These are phyloP conservation scores for Drosophila picticornis DNA, from an alignment of 2,888 invertebrate species.

Conservation along the genomic window DNA sequence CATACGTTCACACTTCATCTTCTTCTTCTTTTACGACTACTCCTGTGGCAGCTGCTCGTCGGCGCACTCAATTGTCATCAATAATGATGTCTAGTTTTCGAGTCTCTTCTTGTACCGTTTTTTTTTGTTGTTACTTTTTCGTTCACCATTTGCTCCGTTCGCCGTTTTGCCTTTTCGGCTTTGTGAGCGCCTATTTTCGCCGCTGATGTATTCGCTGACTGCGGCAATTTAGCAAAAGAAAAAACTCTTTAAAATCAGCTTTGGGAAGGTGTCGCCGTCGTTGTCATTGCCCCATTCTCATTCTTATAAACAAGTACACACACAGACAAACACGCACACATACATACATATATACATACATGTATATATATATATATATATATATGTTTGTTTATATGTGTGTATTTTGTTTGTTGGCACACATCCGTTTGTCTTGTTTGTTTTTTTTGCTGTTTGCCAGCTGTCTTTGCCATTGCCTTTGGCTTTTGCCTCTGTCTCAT, in stretches of 20 bases:
- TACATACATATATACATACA: background rate
- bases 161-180: slow-evolving; percentile 61
- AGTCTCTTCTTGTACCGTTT: slow-evolving; percentile 61
- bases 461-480: slow-evolving; percentile 26
- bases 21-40: slow-evolving; percentile 24
- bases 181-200: slow-evolving; percentile 78
- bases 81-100: slow-evolving; percentile 84
- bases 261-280: slow-evolving; percentile 67
- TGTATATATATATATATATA: background rate
- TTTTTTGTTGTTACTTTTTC: slow-evolving; percentile 20
- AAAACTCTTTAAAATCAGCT: slow-evolving; percentile 73
- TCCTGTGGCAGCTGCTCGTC: slow-evolving; percentile 69
- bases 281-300: slow-evolving; percentile 47
- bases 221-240: slow-evolving; percentile 72
- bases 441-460: slow-evolving; percentile 25
- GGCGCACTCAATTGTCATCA: slow-evolving; percentile 85
- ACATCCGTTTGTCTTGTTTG: slow-evolving; percentile 47
- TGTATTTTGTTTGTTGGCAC: slow-evolving; percentile 38
- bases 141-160: slow-evolving; percentile 1
- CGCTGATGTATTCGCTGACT: slow-evolving; percentile 83
- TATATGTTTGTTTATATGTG: background rate
- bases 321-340: background rate
- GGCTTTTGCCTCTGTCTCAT: slow-evolving; percentile 15
- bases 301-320: slow-evolving; percentile 30
- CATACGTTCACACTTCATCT: slow-evolving; percentile 14